Conservation (phyloP, 2,888 invertebrate genomes). For the Trisateles emortualis region DNA sequence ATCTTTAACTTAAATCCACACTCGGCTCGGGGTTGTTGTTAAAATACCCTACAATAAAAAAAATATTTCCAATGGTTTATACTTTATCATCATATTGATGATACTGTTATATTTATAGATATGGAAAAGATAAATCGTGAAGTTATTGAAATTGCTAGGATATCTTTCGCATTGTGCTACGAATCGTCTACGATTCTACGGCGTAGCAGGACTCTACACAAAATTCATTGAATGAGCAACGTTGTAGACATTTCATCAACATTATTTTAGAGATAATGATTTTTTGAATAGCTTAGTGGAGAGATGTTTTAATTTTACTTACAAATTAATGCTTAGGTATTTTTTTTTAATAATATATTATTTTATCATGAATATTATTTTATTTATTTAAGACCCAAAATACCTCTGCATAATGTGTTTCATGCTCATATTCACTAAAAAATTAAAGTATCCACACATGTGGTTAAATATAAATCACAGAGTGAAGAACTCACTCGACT, state of each 20-base stretch:
- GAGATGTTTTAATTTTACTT: no score
- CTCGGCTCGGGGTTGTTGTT: no score
- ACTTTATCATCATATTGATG: no score
- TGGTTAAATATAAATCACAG: constrained; percentile 63
- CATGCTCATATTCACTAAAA: constrained; percentile 28
- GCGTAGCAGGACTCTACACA: constrained; percentile 23
- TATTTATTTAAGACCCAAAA: not conserved
- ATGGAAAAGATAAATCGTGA: no score
- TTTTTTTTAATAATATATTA: no score
- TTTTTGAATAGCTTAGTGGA: not conserved
- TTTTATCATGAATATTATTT: no score
- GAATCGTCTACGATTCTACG: constrained; percentile 38
- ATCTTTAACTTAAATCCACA: no score
- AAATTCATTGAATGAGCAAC: not conserved
- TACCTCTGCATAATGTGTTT: constrained; percentile 8
- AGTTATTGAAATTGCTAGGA: not conserved
- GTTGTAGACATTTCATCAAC: not conserved
- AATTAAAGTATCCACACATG: constrained; percentile 42
- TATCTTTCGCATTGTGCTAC: constrained; percentile 7
- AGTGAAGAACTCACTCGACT: constrained; percentile 64
- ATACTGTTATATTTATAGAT: no score
- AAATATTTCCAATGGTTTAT: no score
- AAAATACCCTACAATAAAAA: no score
- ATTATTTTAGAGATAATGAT: not conserved
- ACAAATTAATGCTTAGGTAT: no score